Base-by-base conservation (phyloP, 2,797 vertebrate genomes). In the Helostoma temminkii region DNA sequence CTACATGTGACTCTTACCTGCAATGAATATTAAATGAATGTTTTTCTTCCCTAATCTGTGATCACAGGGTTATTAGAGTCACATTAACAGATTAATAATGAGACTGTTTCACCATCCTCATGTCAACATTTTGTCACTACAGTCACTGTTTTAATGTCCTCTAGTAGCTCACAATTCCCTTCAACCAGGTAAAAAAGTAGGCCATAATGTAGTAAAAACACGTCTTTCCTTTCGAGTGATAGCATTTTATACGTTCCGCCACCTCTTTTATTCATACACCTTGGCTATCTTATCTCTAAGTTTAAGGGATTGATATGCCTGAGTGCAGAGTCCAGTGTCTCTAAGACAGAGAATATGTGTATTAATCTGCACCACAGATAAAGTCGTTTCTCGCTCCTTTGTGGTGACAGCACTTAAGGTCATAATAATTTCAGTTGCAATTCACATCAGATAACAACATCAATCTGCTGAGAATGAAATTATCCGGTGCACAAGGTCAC, bases 261-360 rank as follows among this genome's bases (percentile, higher is more conserved):
- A 64, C 36, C 39, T 70, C 47, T 73, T 69, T 78, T 34, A 65
- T 89, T 90, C 83, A 74, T 76, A 63, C 22, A 71, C 84, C 47
- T 26, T 30, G 32, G 54, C 74, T 90, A 91, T 92, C 92, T 93
- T 93, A 93, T 93, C 91, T 85, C 26, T n/a, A 66, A 42, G 49
- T 72, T 76, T 57, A 88, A 81, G 82, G 78, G 66, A 56, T 78
- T 67, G 76, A 76, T 77, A 47, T 79, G 80, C 71, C 52, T n/a
- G 47, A 84, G 92, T 80, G 80, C 90, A 92, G 90, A 93, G 92
- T 93, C 89, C 91, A 90, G 76, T 68, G 78, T 79, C 89, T 87
- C 50, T 3, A 28, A 60, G 74, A 68, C 54, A 43, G 52, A 57
- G 66, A 71, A 71, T 73, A 85, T 54, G 73, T 74, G 83, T 75